A percentile compares a stretch with the other conserved stretches of the same genome.
Conservation (phyloP, 2,797 vertebrate genomes). For the Alca torda region DNA sequence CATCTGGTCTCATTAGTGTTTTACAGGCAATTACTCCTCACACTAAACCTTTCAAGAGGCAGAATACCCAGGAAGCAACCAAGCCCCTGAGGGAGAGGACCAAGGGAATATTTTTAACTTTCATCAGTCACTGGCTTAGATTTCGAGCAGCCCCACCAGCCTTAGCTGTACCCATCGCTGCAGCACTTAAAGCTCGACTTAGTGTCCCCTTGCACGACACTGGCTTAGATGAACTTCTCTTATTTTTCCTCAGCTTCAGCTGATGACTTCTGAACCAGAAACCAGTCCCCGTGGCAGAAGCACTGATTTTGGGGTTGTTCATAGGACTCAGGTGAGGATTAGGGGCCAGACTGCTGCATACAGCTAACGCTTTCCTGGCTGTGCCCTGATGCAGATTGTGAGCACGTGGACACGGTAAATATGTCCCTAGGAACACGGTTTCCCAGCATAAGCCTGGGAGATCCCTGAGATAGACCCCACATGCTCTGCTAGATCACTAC, state of each 20-base stretch:
- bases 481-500: neutral
- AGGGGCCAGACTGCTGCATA: neutral
- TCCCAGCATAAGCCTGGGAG: neutral
- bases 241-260: neutral
- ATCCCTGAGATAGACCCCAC: neutral
- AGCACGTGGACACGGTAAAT: rapidly evolving
- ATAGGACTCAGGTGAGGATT: neutral
- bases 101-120: neutral
- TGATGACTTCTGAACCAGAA: neutral
- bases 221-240: neutral
- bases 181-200: neutral
- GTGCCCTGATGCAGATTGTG: neutral
- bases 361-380: neutral
- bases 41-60: neutral
- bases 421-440: neutral
- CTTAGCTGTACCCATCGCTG: neutral
- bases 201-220: rapidly evolving
- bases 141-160: neutral
- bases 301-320: neutral
- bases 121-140: neutral
- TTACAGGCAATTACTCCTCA: conserved; percentile 17
- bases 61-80: neutral
- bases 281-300: neutral
- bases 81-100: neutral
- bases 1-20: neutral